These are phyloP conservation scores for Falco cherrug DNA, from an alignment of 2,797 vertebrate genomes.

Conservation along the genomic window DNA sequence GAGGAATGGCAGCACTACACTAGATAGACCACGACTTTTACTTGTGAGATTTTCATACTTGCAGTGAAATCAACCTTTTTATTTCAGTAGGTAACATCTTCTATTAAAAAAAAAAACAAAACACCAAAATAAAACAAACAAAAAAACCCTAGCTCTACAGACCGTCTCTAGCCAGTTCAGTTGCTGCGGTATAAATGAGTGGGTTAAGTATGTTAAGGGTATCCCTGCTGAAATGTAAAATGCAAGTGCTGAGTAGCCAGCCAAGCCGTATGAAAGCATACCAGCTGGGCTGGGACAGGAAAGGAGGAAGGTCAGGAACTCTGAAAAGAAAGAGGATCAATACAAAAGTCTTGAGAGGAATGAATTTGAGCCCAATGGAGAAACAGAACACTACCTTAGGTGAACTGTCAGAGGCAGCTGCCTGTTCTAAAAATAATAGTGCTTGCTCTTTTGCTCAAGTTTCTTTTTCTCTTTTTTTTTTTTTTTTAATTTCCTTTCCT, in stretches of 20 bases:
- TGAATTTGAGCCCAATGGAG: background rate
- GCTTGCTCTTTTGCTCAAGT: conserved; percentile 11
- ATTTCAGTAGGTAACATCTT: background rate
- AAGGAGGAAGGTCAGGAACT: conserved; percentile 41
- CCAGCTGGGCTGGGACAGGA: conserved; percentile 36
- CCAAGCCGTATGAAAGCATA: background rate
- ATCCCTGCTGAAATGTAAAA: conserved; percentile 28
- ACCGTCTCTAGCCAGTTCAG: background rate
- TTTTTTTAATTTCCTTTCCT: background rate
- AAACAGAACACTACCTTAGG: conserved; percentile 34
- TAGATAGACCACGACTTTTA: background rate
- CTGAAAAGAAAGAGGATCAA: conserved; percentile 40
- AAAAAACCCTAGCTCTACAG: background rate
- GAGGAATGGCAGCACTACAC: background rate
- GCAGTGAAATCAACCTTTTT: background rate
- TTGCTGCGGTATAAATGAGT: background rate
- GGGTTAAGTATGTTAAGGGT: background rate
- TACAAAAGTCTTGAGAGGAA: conserved; percentile 42
- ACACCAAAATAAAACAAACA: background rate
- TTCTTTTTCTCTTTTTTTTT: background rate
- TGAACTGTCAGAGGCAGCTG: conserved; percentile 25
- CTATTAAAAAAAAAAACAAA: background rate
- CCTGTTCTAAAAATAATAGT: conserved; percentile 49
- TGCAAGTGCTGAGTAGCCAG: background rate
- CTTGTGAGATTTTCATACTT: background rate